Percentiles rank a stretch among this genome's conserved stretches.
Evolutionary conservation across 2,888 invertebrate genomes (phyloP).

Genomic region (Lochmaea capreae): DNA sequence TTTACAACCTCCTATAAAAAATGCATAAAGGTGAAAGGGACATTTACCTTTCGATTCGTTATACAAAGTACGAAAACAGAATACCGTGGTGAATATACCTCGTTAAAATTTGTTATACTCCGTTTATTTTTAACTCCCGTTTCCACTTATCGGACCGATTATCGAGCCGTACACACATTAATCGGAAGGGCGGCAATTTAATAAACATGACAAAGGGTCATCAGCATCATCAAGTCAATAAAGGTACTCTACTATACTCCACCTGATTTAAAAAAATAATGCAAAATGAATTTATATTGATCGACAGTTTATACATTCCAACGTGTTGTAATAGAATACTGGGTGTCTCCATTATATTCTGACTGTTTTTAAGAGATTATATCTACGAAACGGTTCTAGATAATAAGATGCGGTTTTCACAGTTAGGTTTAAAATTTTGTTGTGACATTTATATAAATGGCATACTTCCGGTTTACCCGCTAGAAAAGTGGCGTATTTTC

Average conservation of each 20-base stretch:
- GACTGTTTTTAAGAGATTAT: too few species aligned
- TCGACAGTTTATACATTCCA: constrained; percentile 1
- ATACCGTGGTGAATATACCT: constrained; percentile 19
- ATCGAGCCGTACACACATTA: constrained; percentile 50
- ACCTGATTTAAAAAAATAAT: constrained; percentile 24
- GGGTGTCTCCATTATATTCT: too few species aligned
- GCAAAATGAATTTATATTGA: constrained; percentile 29
- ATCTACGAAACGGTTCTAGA: too few species aligned
- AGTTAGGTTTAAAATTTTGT: too few species aligned
- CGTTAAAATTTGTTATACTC: constrained; percentile 26
- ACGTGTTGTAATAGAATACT: too few species aligned
- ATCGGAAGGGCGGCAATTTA: constrained; percentile 49
- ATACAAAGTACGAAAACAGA: not conserved
- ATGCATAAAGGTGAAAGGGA: not conserved
- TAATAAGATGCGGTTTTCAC: too few species aligned
- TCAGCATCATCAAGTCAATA: constrained; percentile 56
- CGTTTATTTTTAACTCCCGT: constrained; percentile 50
- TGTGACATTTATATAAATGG: too few species aligned
- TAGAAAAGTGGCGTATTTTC: too few species aligned
- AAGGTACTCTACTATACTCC: constrained; percentile 44
- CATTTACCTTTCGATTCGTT: constrained; percentile 1
- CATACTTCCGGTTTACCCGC: too few species aligned
- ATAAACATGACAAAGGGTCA: constrained; percentile 61
- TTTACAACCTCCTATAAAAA: not conserved
- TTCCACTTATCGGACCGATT: constrained; percentile 48